Base-by-base conservation (phyloP, 2,797 vertebrate genomes). In the Erpetoichthys calabaricus region DNA sequence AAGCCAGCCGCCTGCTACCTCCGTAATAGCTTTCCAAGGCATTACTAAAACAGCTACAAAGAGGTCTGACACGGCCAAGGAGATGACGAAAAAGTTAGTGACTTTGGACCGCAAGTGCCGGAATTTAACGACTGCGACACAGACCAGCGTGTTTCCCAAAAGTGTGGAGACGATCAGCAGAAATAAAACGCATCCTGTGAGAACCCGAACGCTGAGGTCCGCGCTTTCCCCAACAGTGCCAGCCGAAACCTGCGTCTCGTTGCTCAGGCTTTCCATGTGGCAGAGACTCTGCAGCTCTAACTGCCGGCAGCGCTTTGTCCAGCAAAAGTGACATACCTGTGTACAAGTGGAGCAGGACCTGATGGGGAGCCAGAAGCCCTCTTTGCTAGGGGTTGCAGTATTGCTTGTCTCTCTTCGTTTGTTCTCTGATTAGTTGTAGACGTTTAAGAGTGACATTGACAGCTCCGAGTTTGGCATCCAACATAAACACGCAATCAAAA, bases 21-120 rank as follows among this genome's bases (percentile, higher is more conserved):
- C 78, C 0, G 74, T 71, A 42, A 79, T 74, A 0, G 85, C 86
- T 55, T 80, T 69, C 87, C 86, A 90, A 2, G 82, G 85, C 86
- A 86, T 90, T 71, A 87, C 85, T 56, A 89, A 77, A 4, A 87
- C 67, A 3, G 81, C 86, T 70, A 89, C 86, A 45, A 86, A 76
- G 47, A 89, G 81, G 69, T 88, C 85, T 0, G 86, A 89, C 57
- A 86, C 77, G 0, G 87, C 86, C 68, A 90, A 65, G 1, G 86
- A 91, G 60, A 88, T 70, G 8, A 87, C 70, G 2, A 89, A 89
- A n/a, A 77, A 75, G 63, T 85, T 83, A 65, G 87, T 86, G 64
- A 87, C 81, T 68, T 86, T 86, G 6, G 84, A 88, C 62, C 83
- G 71, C 51, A 89, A 70, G 62, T 84, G 84, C 6, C 80, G 73